phyloP scores from a whole-genome alignment of 2,113 vertebrate species.

The Lophius piscatorius region DNA sequence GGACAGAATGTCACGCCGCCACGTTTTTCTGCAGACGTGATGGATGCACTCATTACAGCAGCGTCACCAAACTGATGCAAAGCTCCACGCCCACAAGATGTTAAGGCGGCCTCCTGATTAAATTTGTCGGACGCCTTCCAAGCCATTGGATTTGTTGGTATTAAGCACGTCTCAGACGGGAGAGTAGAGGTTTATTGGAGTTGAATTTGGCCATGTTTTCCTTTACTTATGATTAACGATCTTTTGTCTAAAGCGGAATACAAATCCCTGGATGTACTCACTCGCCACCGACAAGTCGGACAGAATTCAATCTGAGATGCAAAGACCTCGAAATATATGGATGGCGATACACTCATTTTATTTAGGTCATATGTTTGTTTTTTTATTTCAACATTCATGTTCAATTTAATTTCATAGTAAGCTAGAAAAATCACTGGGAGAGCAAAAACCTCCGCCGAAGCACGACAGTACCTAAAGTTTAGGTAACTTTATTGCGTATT shows the following conservation, averaged over 20 bases:
- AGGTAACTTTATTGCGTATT: no score
- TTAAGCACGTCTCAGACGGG: constrained; percentile 27
- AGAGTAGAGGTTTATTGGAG: constrained; percentile 22
- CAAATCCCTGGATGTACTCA: not conserved
- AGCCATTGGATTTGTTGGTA: constrained; percentile 50
- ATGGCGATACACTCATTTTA: no score
- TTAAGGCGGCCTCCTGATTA: constrained; percentile 50
- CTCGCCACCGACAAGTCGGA: no score
- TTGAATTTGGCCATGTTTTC: constrained; percentile 10
- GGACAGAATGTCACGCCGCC: constrained; percentile 57
- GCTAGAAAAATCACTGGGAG: no score
- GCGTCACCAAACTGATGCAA: constrained; percentile 63
- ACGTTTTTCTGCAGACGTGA: constrained; percentile 50
- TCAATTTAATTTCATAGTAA: no score
- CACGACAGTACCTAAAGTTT: no score
- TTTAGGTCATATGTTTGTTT: no score
- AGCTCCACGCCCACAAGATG: constrained; percentile 64
- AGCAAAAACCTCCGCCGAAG: no score
- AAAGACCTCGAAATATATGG: no score
- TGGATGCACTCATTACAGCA: constrained; percentile 71
- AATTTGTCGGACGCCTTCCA: constrained; percentile 35
- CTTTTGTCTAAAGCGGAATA: constrained; percentile 6
- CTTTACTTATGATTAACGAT: constrained; percentile 56
- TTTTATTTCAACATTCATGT: no score
- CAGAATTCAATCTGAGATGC: no score